phyloP scores from a whole-genome alignment of 1,140 invertebrate genomes.

The Drosophila oshimai region DNA sequence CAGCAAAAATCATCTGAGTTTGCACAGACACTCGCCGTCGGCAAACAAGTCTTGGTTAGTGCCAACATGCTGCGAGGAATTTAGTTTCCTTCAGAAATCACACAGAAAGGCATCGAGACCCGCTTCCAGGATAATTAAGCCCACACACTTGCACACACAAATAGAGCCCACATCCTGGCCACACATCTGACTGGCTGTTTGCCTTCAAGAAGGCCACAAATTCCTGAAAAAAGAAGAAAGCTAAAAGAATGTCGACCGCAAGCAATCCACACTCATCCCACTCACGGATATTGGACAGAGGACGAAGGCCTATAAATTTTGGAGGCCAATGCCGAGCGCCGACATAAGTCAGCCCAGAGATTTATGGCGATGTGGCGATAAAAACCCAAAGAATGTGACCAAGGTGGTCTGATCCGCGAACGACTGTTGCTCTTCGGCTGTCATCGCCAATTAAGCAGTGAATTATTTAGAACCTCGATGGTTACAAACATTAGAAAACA shows the following conservation, averaged over 20 bases:
- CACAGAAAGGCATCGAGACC: slow-evolving; percentile 69
- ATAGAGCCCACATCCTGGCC: slow-evolving; percentile 26
- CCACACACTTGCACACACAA: slow-evolving; percentile 19
- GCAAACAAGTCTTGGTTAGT: slow-evolving; percentile 39
- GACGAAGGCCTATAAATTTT: slow-evolving; percentile 64
- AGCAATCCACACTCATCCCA: no score
- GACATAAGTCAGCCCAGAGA: slow-evolving; percentile 81
- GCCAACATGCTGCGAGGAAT: slow-evolving; percentile 60
- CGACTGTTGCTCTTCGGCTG: slow-evolving; percentile 33
- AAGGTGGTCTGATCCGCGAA: slow-evolving; percentile 17
- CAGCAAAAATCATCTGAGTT: no score
- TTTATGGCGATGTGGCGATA: slow-evolving; percentile 81
- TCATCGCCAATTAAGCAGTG: no score
- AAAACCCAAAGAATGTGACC: slow-evolving; percentile 43
- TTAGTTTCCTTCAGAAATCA: slow-evolving; percentile 81
- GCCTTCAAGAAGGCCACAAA: slow-evolving; percentile 64
- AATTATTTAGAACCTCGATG: no score
- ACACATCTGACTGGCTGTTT: no score
- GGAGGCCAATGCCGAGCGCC: slow-evolving; percentile 72
- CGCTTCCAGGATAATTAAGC: slow-evolving; percentile 71
- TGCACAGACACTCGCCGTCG: slow-evolving; percentile 27
- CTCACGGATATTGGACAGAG: slow-evolving; percentile 6
- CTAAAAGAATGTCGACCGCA: slow-evolving; percentile 65
- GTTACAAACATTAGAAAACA: no score
- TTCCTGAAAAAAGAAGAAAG: not conserved